These are phyloP conservation scores for Centruroides sculpturatus DNA, from an alignment of 1,140 invertebrate species.

Conservation along the genomic window DNA sequence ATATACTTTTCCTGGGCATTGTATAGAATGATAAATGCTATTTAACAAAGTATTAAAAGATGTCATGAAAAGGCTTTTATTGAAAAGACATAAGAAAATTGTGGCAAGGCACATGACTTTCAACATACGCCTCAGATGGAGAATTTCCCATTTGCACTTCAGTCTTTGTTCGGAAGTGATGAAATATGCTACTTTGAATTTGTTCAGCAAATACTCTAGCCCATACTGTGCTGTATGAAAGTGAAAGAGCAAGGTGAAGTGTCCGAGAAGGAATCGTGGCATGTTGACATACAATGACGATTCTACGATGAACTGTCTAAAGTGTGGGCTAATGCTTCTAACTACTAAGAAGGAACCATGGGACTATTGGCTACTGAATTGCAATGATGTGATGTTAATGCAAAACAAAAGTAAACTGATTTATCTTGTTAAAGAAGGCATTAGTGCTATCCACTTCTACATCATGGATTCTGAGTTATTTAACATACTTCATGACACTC, in stretches of 20 bases:
- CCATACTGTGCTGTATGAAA: neutral
- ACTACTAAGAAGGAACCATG: neutral
- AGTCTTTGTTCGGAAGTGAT: no score
- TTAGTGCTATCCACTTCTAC: neutral
- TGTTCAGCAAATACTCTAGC: no score
- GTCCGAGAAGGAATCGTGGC: neutral
- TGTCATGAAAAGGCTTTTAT: no score
- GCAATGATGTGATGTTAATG: neutral
- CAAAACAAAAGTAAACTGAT: conserved; percentile 4
- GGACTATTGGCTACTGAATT: neutral
- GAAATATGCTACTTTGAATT: no score
- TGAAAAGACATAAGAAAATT: no score
- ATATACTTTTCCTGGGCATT: no score
- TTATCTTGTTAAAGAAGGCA: conserved; percentile 1
- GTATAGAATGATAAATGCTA: no score
- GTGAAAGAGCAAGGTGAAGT: neutral
- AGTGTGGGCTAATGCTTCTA: neutral
- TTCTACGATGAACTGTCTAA: neutral
- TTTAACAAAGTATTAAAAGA: no score
- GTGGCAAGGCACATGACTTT: no score
- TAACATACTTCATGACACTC: conserved; percentile 3
- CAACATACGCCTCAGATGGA: no score
- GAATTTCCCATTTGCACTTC: no score
- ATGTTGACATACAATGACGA: neutral
- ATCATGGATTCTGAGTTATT: conserved; percentile 1